These are phyloP conservation scores for Harpalus rufipes DNA, from an alignment of 2,888 invertebrate species.

Conservation along the genomic window DNA sequence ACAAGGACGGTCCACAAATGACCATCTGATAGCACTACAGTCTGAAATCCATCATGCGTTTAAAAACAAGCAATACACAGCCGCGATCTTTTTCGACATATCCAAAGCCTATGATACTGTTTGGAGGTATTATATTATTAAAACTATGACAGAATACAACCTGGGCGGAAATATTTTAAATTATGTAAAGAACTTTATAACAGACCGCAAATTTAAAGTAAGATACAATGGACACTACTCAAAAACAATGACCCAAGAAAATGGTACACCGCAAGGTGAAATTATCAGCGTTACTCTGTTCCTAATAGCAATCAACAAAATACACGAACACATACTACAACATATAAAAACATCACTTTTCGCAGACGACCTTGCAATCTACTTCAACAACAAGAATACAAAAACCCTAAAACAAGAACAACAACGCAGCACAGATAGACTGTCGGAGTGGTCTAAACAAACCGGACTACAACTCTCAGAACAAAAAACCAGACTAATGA, in stretches of 20 bases:
- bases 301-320: slow-evolving; percentile 33
- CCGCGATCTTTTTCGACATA: slow-evolving; percentile 27
- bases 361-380: neutral
- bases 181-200: slow-evolving; percentile 7
- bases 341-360: neutral
- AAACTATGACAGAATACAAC: neutral
- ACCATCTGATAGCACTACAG: slow-evolving; percentile 7
- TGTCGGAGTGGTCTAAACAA: neutral
- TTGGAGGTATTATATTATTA: slow-evolving; percentile 18
- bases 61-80: slow-evolving; percentile 28
- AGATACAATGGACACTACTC: neutral
- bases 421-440: neutral
- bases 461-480: slow-evolving; percentile 7
- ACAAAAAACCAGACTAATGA: slow-evolving; percentile 18
- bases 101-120: slow-evolving; percentile 13
- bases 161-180: slow-evolving; percentile 15
- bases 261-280: slow-evolving; percentile 43
- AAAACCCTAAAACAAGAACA: slow-evolving; percentile 14
- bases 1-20: slow-evolving; percentile 14
- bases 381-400: neutral
- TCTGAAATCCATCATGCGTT: slow-evolving; percentile 25
- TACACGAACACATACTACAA: neutral
- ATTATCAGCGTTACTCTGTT: slow-evolving; percentile 30
- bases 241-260: slow-evolving; percentile 22
- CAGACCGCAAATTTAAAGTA: slow-evolving; percentile 46